Conservation (phyloP, 2,113 vertebrate genomes). For the Connochaetes taurinus region DNA sequence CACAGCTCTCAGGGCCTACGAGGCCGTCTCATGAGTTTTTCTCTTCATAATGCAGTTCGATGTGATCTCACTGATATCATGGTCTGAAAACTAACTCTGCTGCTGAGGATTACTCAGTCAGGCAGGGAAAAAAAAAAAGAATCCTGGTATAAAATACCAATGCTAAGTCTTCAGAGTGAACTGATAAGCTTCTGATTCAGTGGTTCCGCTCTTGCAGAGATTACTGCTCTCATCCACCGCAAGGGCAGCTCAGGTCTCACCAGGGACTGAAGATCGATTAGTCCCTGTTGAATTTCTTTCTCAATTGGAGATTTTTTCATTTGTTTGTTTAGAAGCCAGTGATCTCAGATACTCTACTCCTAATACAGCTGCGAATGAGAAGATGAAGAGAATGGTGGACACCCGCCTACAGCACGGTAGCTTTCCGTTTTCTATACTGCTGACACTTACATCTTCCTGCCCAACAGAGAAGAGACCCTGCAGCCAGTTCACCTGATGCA, state of each 20-base stretch:
- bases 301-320: background rate
- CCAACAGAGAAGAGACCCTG: background rate
- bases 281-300: conserved; percentile 14
- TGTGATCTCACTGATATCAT: background rate
- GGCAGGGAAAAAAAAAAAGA: background rate
- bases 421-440: background rate
- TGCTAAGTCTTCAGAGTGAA: conserved; percentile 24
- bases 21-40: background rate
- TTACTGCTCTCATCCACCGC: background rate
- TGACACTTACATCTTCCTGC: background rate
- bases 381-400: background rate
- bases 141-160: conserved; percentile 33
- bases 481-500: background rate
- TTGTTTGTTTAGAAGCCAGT: background rate
- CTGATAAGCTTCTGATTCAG: conserved; percentile 15
- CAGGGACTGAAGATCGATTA: background rate
- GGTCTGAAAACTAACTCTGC: conserved; percentile 49
- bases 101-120: conserved; percentile 32
- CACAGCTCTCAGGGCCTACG: background rate
- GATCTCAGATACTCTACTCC: background rate
- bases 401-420: background rate
- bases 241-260: background rate
- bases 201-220: conserved; percentile 47
- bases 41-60: background rate
- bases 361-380: background rate